Conservation (phyloP, 2,113 vertebrate genomes). For the Triplophysa dalaica region DNA sequence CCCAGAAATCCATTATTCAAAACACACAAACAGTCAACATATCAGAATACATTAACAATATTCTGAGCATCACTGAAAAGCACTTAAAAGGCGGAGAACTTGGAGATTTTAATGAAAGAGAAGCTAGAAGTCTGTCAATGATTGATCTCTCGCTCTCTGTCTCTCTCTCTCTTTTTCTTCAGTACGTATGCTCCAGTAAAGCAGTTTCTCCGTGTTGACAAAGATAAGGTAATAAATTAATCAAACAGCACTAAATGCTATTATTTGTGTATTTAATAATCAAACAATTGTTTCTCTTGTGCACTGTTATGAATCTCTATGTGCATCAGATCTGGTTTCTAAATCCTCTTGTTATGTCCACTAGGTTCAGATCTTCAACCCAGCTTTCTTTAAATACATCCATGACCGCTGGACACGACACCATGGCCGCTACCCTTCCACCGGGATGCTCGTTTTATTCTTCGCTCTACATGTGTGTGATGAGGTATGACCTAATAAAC, state of each 20-base stretch:
- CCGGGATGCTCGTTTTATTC: slow-evolving; percentile 95
- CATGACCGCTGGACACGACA: slow-evolving; percentile 94
- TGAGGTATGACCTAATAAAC: slow-evolving; percentile 77
- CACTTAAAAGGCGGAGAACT: neutral
- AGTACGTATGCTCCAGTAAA: slow-evolving; percentile 98
- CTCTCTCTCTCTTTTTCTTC: slow-evolving; percentile 51
- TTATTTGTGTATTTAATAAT: neutral
- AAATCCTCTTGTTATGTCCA: neutral
- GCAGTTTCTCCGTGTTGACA: slow-evolving; percentile 97
- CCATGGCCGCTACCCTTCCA: slow-evolving; percentile 97
- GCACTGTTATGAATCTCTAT: neutral
- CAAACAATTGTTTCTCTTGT: neutral
- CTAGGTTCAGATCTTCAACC: slow-evolving; percentile 98
- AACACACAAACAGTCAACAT: neutral
- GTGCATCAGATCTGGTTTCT: neutral
- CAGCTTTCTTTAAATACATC: slow-evolving; percentile 98
- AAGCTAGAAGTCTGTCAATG: neutral
- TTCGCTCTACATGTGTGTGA: slow-evolving; percentile 96
- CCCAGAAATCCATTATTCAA: neutral
- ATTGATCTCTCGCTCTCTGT: neutral
- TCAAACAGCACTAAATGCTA: neutral
- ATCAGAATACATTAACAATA: neutral
- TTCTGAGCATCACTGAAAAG: neutral
- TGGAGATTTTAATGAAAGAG: neutral
- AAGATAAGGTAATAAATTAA: slow-evolving; percentile 86